Evolutionary conservation across 2,888 invertebrate species (phyloP), one percentile per base, ranked within the genome.

Genomic region (Julus scandinavius): DNA sequence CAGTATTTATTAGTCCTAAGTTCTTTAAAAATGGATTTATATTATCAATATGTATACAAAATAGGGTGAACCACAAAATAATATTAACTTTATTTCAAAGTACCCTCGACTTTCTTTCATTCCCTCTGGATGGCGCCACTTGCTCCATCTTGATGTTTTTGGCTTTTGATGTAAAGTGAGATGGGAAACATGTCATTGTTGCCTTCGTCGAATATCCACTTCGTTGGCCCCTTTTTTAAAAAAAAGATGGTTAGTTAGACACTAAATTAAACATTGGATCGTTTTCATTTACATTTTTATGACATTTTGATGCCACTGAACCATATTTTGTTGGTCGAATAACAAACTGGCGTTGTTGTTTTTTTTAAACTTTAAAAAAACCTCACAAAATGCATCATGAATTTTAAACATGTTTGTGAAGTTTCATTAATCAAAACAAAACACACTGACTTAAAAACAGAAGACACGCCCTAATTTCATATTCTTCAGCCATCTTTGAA

Each of bases 231-330:
- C 0, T 29, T 72, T 72, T 72, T 72, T 72, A 63, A 20, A 15
- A 6, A n/a, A 63, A 20, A 54, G 20, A 29, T 29, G 72, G 29
- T 72, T 20, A 72, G 72, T 72, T 72, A 20, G 72, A 1, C 72
- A 72, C 9, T 72, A 72, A 72, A 72, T 72, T 72, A 72, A 72
- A 72, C 29, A 29, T 72, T 29, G 20, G 72, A 72, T 72, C 5
- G 20, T 72, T 72, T 29, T 7, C 72, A 72, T 72, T 72, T 72
- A 29, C 72, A 72, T 72, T 72, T 72, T 72, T 72, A 72, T 72
- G 72, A 72, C 72, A 72, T 72, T 72, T 72, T 72, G 72, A 11
- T 72, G 72, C 72, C 72, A 72, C 72, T 72, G 72, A 72, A 72
- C 72, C 29, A 72, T 72, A 72, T 72, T 72, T 72, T 72, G 29